Evolutionary conservation across 2,888 invertebrate genomes (phyloP).

Genomic region (Luperina testacea): DNA sequence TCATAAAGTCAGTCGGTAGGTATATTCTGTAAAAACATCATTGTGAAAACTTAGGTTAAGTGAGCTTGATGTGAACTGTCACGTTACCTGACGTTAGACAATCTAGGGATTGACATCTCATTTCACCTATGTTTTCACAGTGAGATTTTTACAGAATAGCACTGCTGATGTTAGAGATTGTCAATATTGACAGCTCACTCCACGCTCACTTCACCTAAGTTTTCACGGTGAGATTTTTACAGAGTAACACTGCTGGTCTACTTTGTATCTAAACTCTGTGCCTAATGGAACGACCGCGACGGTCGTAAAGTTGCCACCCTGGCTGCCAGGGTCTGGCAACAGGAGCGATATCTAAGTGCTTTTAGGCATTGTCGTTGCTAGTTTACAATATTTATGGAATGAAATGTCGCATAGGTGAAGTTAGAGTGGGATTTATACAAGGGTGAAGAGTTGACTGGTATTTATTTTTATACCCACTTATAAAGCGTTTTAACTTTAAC

Average conservation of each 20-base stretch:
- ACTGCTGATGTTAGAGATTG: too few relatives aligned
- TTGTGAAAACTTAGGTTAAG: too few relatives aligned
- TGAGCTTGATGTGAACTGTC: too few relatives aligned
- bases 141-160: too few relatives aligned
- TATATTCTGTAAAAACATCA: too few relatives aligned
- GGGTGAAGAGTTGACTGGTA: neutral
- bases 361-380: slow-evolving; percentile 45
- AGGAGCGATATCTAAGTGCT: slow-evolving; percentile 39
- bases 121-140: too few relatives aligned
- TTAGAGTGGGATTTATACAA: slow-evolving; percentile 30
- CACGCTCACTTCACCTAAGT: too few relatives aligned
- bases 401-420: slow-evolving; percentile 27
- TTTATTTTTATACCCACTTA: slow-evolving; percentile 13
- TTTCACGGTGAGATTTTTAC: too few relatives aligned
- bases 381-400: slow-evolving; percentile 41
- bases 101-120: too few relatives aligned
- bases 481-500: slow-evolving; percentile 1
- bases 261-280: slow-evolving; percentile 41
- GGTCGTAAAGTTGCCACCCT: slow-evolving; percentile 45
- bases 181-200: too few relatives aligned
- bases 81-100: too few relatives aligned
- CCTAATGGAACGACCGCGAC: slow-evolving; percentile 34
- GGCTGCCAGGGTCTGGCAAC: neutral
- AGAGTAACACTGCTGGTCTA: slow-evolving; percentile 4
- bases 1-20: slow-evolving; percentile 39